Conservation (phyloP, 2,888 invertebrate species). For the Galerucella nymphaeae region DNA sequence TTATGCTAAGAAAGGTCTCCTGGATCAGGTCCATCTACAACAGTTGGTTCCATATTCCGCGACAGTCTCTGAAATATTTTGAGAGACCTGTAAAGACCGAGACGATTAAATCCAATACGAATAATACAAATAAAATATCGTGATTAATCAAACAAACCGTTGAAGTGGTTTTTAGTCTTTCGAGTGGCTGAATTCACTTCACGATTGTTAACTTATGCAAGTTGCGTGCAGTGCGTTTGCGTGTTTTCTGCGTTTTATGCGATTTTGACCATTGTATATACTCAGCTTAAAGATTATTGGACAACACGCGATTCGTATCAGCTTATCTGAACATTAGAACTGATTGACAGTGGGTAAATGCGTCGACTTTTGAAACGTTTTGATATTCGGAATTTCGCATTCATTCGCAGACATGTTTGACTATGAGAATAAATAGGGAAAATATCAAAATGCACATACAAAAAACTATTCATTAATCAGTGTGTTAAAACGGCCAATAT, state of each 20-base stretch:
- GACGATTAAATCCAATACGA: neutral
- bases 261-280: slow-evolving; percentile 58
- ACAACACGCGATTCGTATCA: slow-evolving; percentile 62
- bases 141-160: slow-evolving; percentile 54
- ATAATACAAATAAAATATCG: slow-evolving; percentile 43
- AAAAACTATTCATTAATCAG: no score
- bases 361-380: slow-evolving; percentile 58
- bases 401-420: slow-evolving; percentile 52
- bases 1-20: no score
- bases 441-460: neutral
- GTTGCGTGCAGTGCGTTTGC: slow-evolving; percentile 63
- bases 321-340: slow-evolving; percentile 59
- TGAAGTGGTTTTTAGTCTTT: slow-evolving; percentile 51
- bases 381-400: slow-evolving; percentile 61
- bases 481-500: no score
- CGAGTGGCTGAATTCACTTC: slow-evolving; percentile 55
- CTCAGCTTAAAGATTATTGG: slow-evolving; percentile 55
- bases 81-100: neutral
- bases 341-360: slow-evolving; percentile 64
- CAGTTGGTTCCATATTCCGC: no score
- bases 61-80: no score
- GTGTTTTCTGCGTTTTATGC: slow-evolving; percentile 55
- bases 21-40: no score
- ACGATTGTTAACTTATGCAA: slow-evolving; percentile 61
- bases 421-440: slow-evolving; percentile 33